These are phyloP conservation scores for Stegana nigrithorax DNA, from an alignment of 2,888 invertebrate genomes.

Conservation along the genomic window DNA sequence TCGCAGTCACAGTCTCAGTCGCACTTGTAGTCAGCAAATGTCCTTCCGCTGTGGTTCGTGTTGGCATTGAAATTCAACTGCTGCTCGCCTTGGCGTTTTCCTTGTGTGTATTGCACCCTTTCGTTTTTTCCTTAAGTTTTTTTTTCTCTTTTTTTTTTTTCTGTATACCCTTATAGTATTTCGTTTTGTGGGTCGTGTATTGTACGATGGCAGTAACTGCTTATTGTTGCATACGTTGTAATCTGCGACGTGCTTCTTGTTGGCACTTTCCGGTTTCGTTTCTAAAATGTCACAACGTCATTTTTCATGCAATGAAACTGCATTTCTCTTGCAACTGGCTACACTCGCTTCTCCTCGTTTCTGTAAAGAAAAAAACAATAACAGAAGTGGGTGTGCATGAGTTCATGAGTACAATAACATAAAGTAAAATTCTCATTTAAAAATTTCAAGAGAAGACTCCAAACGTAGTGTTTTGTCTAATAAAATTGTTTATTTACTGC, in stretches of 20 bases:
- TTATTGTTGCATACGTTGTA: constrained; percentile 7
- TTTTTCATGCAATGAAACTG: constrained; percentile 7
- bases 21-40: no score
- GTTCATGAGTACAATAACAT: no score
- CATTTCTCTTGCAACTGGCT: background rate
- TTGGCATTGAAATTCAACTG: constrained; percentile 12
- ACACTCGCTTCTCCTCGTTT: background rate
- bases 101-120: background rate
- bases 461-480: no score
- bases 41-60: background rate
- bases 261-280: constrained; percentile 15
- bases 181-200: no score
- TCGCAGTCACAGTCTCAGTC: background rate
- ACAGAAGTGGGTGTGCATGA: no score
- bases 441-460: no score
- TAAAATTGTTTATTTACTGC: no score
- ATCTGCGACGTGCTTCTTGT: constrained; percentile 26
- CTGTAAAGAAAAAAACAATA: no score
- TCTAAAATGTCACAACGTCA: constrained; percentile 36
- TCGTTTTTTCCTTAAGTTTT: background rate
- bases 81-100: background rate
- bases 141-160: background rate
- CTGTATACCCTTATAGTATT: no score
- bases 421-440: no score
- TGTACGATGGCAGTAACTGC: constrained; percentile 1